Evolutionary conservation across 2,113 vertebrate genomes (phyloP), one percentile per base, ranked within the genome.

Genomic region (Python bivittatus): DNA sequence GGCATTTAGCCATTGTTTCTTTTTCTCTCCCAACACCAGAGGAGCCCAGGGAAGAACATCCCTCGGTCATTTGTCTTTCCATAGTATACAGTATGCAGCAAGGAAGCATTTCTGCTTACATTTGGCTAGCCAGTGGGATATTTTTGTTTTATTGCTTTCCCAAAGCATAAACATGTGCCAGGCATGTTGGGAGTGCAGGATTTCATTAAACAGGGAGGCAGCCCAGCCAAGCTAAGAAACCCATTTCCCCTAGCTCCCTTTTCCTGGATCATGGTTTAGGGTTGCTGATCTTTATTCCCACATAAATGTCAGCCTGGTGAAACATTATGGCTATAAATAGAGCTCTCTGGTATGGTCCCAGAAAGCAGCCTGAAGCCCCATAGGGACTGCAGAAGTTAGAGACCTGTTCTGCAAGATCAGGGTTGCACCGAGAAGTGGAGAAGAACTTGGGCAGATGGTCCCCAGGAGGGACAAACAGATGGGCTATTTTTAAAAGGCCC

Each of bases 71-170:
- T 25, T 56, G 23, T 57, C 91, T 64, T 91, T 52, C 48, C 29
- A 8, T 22, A 48, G 13, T n/a, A 84, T 53, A n/a, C 54, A 84
- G 9, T 42, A 10, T 58, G 48, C 0, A 0, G 88, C 93, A 94
- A 92, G 92, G 95, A 96, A 96, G 33, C 53, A 58, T n/a, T 54
- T 23, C 88, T 64, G 86, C 93, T 93, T 92, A 96, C 20, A n/a
- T 48, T 56, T 86, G 86, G 29, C 92, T 86, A 79, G 54, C 92
- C 91, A 92, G 86, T 93, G 95, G 93, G 95, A 95, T 93, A 92
- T 94, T 93, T 94, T 96, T 95, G 94, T 95, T 93, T 95, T 93
- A 96, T 95, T 95, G 64, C 94, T 94, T 96, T 96, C 88, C 88
- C 86, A 42, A 93, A 93, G 93, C 90, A 92, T 56, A 94, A 95